These are phyloP conservation scores for Ganaspis sp. DNA, from an alignment of 1,140 invertebrate species.

Conservation along the genomic window DNA sequence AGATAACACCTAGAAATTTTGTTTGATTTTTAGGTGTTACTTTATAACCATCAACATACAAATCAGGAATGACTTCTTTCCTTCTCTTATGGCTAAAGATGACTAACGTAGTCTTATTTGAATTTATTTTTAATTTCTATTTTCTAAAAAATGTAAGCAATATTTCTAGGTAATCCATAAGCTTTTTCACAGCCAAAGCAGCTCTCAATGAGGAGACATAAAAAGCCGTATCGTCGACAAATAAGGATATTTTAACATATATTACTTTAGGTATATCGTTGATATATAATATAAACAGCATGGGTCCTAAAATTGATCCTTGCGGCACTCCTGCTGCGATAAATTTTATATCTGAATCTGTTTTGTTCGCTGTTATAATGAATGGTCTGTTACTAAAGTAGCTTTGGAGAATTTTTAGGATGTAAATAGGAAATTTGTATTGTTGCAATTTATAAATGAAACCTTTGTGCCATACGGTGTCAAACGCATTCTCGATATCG, in stretches of 20 bases:
- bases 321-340: constrained; percentile 56
- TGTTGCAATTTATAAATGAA: constrained; percentile 49
- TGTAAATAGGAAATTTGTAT: constrained; percentile 32
- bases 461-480: too few relatives aligned
- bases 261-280: constrained; percentile 48
- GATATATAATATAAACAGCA: constrained; percentile 52
- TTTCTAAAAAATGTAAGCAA: constrained; percentile 41
- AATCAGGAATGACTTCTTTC: neutral
- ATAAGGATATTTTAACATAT: constrained; percentile 40
- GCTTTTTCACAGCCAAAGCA: constrained; percentile 33
- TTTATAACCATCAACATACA: neutral
- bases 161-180: constrained; percentile 38
- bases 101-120: neutral
- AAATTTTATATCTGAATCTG: constrained; percentile 35
- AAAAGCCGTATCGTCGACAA: constrained; percentile 59
- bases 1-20: constrained; percentile 50
- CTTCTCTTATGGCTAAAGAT: neutral
- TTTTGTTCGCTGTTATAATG: constrained; percentile 40
- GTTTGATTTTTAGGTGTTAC: too few relatives aligned
- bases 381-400: constrained; percentile 48
- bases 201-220: constrained; percentile 43
- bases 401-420: constrained; percentile 50
- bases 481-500: too few relatives aligned
- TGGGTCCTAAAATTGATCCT: constrained; percentile 55
- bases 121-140: constrained; percentile 44